Conservation (phyloP, 2,888 invertebrate genomes). For the Drosophila diplacantha region DNA sequence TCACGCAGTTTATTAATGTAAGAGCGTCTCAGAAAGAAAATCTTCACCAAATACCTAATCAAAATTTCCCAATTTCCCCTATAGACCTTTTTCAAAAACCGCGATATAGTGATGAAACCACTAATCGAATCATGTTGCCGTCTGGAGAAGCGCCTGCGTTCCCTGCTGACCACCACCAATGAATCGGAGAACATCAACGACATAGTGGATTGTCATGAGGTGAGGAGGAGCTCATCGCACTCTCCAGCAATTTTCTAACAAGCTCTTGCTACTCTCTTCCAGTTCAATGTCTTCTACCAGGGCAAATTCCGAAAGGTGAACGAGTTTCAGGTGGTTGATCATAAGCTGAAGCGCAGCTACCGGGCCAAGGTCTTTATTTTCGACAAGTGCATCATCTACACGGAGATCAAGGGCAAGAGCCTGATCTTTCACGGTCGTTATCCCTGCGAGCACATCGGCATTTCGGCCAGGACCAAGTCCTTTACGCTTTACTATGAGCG, state of each 20-base stretch:
- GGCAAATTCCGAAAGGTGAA: slow-evolving; percentile 77
- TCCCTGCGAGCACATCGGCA: slow-evolving; percentile 76
- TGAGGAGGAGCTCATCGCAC: slow-evolving; percentile 32
- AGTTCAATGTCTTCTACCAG: slow-evolving; percentile 77
- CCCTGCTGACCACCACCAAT: slow-evolving; percentile 74
- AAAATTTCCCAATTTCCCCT: background rate
- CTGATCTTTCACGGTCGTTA: slow-evolving; percentile 76
- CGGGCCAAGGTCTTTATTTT: slow-evolving; percentile 77
- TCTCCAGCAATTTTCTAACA: background rate
- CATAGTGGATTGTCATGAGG: slow-evolving; percentile 75
- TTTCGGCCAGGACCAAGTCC: slow-evolving; percentile 69
- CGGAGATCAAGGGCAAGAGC: slow-evolving; percentile 76
- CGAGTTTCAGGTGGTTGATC: slow-evolving; percentile 75
- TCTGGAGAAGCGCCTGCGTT: slow-evolving; percentile 75
- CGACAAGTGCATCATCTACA: slow-evolving; percentile 77
- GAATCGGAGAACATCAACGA: slow-evolving; percentile 77
- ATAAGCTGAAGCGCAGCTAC: slow-evolving; percentile 72
- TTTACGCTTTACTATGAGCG: slow-evolving; percentile 76
- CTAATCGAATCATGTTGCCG: slow-evolving; percentile 76
- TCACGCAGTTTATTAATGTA: slow-evolving; percentile 76
- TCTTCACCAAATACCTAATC: background rate
- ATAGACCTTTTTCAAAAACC: slow-evolving; percentile 75
- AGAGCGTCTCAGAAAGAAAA: slow-evolving; percentile 1
- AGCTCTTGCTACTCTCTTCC: background rate
- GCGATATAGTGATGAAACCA: slow-evolving; percentile 75